phyloP scores from a whole-genome alignment of 2,888 invertebrate species.

The Dicyrtomina minuta region DNA sequence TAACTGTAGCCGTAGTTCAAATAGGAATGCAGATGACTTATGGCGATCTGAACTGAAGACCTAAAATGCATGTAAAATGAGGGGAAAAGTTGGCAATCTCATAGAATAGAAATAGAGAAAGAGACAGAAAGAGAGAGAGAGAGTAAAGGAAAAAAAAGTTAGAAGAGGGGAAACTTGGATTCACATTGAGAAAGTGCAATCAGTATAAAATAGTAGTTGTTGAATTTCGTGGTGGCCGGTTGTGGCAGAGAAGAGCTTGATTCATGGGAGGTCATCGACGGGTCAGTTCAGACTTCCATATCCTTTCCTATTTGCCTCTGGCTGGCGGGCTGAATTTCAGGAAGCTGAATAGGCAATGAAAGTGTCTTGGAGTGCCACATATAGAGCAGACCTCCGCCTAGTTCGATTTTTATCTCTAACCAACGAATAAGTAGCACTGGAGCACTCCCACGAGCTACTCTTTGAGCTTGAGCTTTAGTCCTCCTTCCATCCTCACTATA shows the following conservation, averaged over 20 bases:
- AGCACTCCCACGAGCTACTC: too few relatives aligned
- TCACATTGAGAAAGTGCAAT: slow-evolving; percentile 17
- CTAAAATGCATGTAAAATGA: neutral
- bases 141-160: neutral
- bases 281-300: slow-evolving; percentile 45
- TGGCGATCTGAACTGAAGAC: too few relatives aligned
- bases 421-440: too few relatives aligned
- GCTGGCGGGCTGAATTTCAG: slow-evolving; percentile 18
- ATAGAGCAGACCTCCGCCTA: neutral
- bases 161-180: slow-evolving; percentile 9
- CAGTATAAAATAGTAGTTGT: slow-evolving; percentile 29
- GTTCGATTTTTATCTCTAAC: slow-evolving; percentile 14
- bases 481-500: too few relatives aligned
- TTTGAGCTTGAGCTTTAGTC: too few relatives aligned
- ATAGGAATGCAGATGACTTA: too few relatives aligned
- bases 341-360: slow-evolving; percentile 18
- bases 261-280: slow-evolving; percentile 51
- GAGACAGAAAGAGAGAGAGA: slow-evolving; percentile 3
- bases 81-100: slow-evolving; percentile 14
- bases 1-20: too few relatives aligned
- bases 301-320: slow-evolving; percentile 15
- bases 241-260: slow-evolving; percentile 45
- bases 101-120: neutral
- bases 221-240: slow-evolving; percentile 22
- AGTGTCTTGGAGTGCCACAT: slow-evolving; percentile 1